Conservation (phyloP, 1,140 invertebrate species). For the Pogonus chalceus region DNA sequence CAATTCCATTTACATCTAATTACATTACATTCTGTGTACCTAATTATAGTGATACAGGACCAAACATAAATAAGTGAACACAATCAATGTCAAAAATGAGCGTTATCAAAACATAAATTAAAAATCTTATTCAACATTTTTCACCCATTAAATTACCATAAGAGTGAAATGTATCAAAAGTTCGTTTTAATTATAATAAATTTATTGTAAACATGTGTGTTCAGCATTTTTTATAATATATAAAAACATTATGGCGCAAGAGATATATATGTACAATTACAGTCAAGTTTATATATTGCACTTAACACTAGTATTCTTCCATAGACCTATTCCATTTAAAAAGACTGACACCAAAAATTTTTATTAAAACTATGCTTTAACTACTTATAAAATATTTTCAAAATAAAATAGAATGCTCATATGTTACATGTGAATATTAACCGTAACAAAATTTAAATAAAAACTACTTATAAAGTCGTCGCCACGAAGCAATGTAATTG, state of each 20-base stretch:
- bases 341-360: too few relatives aligned
- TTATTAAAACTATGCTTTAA: too few relatives aligned
- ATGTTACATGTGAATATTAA: too few relatives aligned
- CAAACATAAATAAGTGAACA: constrained; percentile 9
- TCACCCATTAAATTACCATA: constrained; percentile 15
- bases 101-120: constrained; percentile 14
- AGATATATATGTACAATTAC: neutral
- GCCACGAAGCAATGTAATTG: too few relatives aligned
- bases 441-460: too few relatives aligned
- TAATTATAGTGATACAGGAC: constrained; percentile 6
- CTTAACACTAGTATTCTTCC: neutral
- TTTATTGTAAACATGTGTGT: constrained; percentile 17
- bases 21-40: constrained; percentile 16
- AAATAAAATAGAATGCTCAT: too few relatives aligned
- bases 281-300: neutral
- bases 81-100: constrained; percentile 17
- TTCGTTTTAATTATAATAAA: constrained; percentile 18
- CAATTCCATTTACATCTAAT: constrained; percentile 9
- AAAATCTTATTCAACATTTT: constrained; percentile 13
- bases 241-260: constrained; percentile 5
- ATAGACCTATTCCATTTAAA: too few relatives aligned
- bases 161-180: constrained; percentile 19
- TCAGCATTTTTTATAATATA: constrained; percentile 4
- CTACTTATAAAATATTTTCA: too few relatives aligned
- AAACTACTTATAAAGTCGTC: too few relatives aligned